A percentile compares a stretch with the other conserved stretches of the same genome.
phyloP scores from a whole-genome alignment of 2,888 invertebrate genomes.

The Hemithea aestivaria region DNA sequence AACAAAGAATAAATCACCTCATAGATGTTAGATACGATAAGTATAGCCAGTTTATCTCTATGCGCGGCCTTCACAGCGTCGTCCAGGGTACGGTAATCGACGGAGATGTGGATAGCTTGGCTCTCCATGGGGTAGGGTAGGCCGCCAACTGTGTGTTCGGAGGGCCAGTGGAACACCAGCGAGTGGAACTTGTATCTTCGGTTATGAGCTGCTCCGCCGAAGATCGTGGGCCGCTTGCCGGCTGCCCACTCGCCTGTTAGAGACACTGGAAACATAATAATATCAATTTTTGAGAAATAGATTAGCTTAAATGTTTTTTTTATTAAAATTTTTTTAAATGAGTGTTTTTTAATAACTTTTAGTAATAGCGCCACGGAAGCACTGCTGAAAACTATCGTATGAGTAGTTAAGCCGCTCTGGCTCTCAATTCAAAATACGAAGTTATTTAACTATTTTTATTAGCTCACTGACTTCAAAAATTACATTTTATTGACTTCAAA shows the following conservation, averaged over 20 bases:
- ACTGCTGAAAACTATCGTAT: too few relatives aligned
- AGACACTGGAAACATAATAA: conserved; percentile 42
- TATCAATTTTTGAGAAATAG: too few relatives aligned
- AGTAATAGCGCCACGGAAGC: too few relatives aligned
- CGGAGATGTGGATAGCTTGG: conserved; percentile 51
- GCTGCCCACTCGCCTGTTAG: conserved; percentile 46
- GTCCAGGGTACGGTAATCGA: conserved; percentile 44
- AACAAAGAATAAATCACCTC: conserved; percentile 42
- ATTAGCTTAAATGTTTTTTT: too few relatives aligned
- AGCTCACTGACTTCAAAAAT: too few relatives aligned
- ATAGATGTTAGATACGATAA: conserved; percentile 52
- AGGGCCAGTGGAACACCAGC: conserved; percentile 50
- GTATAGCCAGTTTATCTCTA: conserved; percentile 50
- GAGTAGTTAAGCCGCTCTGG: too few relatives aligned
- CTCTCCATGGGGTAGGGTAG: conserved; percentile 54
- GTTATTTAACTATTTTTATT: too few relatives aligned
- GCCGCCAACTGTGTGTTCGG: conserved; percentile 53
- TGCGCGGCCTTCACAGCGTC: conserved; percentile 41
- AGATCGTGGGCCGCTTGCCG: conserved; percentile 41
- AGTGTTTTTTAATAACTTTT: too few relatives aligned
- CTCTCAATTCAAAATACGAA: too few relatives aligned
- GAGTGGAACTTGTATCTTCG: conserved; percentile 61
- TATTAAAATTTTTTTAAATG: too few relatives aligned
- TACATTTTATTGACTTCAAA: too few relatives aligned
- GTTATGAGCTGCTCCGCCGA: conserved; percentile 57